These are phyloP conservation scores for Formica aserva DNA, from an alignment of 2,888 invertebrate genomes.

Conservation along the genomic window DNA sequence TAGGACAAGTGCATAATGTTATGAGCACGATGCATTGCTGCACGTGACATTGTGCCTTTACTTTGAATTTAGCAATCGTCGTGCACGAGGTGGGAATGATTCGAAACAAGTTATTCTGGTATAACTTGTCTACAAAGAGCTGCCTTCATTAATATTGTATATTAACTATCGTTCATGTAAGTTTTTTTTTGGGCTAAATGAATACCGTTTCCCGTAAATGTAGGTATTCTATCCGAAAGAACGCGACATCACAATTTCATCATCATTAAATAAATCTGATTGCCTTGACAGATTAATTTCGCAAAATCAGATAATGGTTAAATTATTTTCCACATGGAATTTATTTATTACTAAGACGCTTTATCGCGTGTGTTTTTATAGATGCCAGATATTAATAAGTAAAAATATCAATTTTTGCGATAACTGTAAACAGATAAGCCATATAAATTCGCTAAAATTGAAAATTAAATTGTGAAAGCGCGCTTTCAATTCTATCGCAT, in stretches of 20 bases:
- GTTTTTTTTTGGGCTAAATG: constrained; percentile 52
- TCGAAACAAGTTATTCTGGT: constrained; percentile 76
- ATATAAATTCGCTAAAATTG: background rate
- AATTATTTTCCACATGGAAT: background rate
- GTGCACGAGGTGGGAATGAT: constrained; percentile 57
- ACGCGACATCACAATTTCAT: constrained; percentile 16
- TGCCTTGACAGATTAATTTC: background rate
- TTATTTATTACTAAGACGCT: background rate
- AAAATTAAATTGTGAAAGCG: background rate
- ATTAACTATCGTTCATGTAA: constrained; percentile 64
- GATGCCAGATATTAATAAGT: background rate
- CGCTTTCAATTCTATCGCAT: constrained; percentile 8
- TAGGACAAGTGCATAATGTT: constrained; percentile 20
- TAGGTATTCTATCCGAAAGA: background rate
- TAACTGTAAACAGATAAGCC: too few species aligned
- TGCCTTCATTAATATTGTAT: constrained; percentile 72
- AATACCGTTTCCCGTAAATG: constrained; percentile 64
- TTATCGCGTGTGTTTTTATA: background rate
- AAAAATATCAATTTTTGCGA: background rate
- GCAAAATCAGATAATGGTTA: background rate
- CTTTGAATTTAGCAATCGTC: constrained; percentile 71
- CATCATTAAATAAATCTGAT: background rate
- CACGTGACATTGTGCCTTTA: constrained; percentile 72
- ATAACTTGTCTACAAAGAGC: constrained; percentile 74
- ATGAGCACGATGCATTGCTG: constrained; percentile 26